A percentile compares a stretch with the other conserved stretches of the same genome.
Evolutionary conservation across 1,140 invertebrate genomes (phyloP).

Genomic region (Formica selysi): DNA sequence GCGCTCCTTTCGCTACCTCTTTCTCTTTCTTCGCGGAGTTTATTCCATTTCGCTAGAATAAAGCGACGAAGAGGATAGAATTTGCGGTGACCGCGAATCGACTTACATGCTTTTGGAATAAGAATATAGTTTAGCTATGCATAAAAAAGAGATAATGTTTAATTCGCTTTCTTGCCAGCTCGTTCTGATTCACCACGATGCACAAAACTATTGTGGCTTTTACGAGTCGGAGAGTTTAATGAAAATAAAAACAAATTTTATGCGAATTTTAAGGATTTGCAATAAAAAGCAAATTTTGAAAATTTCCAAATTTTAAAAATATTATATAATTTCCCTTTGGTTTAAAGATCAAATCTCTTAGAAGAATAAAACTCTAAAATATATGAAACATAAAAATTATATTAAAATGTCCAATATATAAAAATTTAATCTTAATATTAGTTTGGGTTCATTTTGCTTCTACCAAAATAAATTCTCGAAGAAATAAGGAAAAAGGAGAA

Average conservation of each 20-base stretch:
- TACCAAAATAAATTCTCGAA: background rate
- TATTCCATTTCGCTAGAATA: conserved; percentile 67
- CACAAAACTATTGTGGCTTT: conserved; percentile 20
- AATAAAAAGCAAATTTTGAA: background rate
- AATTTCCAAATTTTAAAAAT: background rate
- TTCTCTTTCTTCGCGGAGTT: conserved; percentile 14
- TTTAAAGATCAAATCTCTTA: background rate
- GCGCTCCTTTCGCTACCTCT: background rate
- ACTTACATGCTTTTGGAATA: conserved; percentile 57
- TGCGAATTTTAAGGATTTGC: background rate
- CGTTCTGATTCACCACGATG: conserved; percentile 43
- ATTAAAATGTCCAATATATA: background rate
- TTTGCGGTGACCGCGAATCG: conserved; percentile 54
- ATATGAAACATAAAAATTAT: background rate
- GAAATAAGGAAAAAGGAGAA: background rate
- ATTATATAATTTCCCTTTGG: background rate
- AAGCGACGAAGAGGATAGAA: conserved; percentile 35
- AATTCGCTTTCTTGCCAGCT: conserved; percentile 45
- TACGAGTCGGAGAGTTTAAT: background rate
- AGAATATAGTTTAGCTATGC: conserved; percentile 49
- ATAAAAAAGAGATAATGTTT: conserved; percentile 30
- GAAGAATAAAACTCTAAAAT: background rate
- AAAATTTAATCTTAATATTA: background rate
- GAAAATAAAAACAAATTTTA: background rate
- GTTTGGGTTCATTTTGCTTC: background rate